Evolutionary conservation across 1,140 invertebrate genomes (phyloP).

Genomic region (Orchestia grillus): DNA sequence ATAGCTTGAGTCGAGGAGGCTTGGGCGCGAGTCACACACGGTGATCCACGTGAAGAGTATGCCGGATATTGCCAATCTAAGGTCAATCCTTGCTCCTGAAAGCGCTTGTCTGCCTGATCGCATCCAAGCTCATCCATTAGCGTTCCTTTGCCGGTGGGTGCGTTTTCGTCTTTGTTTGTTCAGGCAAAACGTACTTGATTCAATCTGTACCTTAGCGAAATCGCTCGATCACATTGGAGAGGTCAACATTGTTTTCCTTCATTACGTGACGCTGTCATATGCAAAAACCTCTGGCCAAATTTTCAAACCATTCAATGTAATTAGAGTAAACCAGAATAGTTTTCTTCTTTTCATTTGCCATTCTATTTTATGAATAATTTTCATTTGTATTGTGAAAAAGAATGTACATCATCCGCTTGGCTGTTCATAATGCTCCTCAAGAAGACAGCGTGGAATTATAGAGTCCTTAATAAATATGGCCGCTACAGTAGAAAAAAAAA

Average conservation of each 20-base stretch:
- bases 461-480: background rate
- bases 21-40: background rate
- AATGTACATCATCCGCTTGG: no score
- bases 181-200: background rate
- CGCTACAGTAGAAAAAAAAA: background rate
- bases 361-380: background rate
- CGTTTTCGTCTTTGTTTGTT: background rate
- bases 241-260: background rate
- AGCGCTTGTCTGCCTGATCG: background rate
- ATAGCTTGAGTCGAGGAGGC: background rate
- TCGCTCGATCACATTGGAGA: background rate
- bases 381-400: no score
- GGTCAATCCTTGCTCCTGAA: background rate
- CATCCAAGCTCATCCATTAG: background rate
- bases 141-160: background rate
- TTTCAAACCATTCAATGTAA: background rate
- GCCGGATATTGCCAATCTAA: background rate
- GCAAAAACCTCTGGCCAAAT: no score
- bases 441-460: background rate
- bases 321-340: background rate
- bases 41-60: background rate
- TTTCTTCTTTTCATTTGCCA: background rate
- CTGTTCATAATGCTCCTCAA: background rate
- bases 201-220: background rate
- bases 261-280: no score